These are phyloP conservation scores for Limenitis camilla DNA, from an alignment of 2,888 invertebrate species.

Conservation along the genomic window DNA sequence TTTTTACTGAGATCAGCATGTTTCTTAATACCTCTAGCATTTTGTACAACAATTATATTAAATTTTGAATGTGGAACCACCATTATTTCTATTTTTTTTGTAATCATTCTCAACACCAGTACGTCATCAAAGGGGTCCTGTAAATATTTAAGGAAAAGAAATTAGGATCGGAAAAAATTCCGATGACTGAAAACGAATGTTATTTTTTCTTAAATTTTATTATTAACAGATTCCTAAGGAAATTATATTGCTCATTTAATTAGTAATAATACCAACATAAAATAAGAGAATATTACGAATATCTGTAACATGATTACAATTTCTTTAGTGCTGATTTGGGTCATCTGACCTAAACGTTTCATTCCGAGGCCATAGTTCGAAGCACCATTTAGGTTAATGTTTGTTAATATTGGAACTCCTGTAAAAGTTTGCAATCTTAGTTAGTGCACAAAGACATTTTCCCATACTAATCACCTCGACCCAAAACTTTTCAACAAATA, in stretches of 20 bases:
- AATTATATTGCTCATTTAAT: too few species aligned
- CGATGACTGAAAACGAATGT: too few species aligned
- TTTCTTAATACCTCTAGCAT: constrained; percentile 31
- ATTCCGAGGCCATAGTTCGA: constrained; percentile 41
- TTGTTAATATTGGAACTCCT: constrained; percentile 59
- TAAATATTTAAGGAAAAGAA: background rate
- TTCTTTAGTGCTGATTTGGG: constrained; percentile 44
- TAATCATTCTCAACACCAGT: constrained; percentile 45
- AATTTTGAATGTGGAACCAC: constrained; percentile 51
- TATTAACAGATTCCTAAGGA: too few species aligned
- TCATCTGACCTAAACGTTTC: constrained; percentile 38
- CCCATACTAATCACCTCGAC: too few species aligned
- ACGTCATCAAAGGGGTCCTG: constrained; percentile 56
- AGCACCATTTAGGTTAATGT: constrained; percentile 42
- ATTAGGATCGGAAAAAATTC: too few species aligned
- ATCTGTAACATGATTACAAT: constrained; percentile 37
- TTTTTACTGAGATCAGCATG: constrained; percentile 10
- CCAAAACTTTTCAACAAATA: too few species aligned
- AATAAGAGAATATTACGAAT: too few species aligned
- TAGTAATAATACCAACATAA: too few species aligned
- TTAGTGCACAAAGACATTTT: too few species aligned
- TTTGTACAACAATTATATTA: constrained; percentile 52
- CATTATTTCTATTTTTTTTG: constrained; percentile 53
- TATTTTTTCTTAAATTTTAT: too few species aligned
- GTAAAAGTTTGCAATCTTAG: constrained; percentile 13